Conservation (phyloP, 1,140 invertebrate genomes). For the Drosophila ironensis region DNA sequence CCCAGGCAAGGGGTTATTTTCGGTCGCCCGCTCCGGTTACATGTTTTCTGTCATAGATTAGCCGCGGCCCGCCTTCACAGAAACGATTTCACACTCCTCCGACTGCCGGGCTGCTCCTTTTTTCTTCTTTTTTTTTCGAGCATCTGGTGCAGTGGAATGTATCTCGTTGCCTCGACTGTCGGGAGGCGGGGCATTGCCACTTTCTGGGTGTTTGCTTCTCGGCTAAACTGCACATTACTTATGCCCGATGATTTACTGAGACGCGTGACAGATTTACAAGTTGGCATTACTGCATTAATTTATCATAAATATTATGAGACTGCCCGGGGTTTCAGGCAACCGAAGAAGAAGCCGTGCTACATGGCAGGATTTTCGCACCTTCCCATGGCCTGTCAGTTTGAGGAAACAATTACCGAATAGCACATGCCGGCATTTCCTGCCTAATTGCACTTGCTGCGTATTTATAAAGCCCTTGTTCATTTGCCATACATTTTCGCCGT, state of each 20-base stretch:
- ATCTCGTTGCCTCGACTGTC: conserved; percentile 32
- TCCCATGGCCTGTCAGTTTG: background rate
- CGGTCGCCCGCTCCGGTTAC: conserved; percentile 53
- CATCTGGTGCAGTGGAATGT: conserved; percentile 63
- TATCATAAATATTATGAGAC: conserved; percentile 56
- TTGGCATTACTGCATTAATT: conserved; percentile 75
- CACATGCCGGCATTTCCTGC: conserved; percentile 56
- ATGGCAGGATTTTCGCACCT: conserved; percentile 28
- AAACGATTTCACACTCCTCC: conserved; percentile 71
- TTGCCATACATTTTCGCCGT: conserved; percentile 52
- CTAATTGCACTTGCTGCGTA: conserved; percentile 43
- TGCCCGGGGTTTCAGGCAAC: background rate
- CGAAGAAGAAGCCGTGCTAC: too few species aligned
- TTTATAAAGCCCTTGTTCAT: conserved; percentile 24
- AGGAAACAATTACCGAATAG: conserved; percentile 53
- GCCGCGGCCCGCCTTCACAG: conserved; percentile 49
- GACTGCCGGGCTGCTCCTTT: background rate
- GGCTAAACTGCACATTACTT: conserved; percentile 73
- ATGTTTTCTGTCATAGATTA: conserved; percentile 80
- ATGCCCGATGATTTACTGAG: conserved; percentile 73
- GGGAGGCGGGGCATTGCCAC: conserved; percentile 12
- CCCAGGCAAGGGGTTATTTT: conserved; percentile 52
- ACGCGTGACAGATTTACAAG: conserved; percentile 80
- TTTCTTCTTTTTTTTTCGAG: conserved; percentile 9
- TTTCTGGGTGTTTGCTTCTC: conserved; percentile 21